Conservation (phyloP, 2,113 vertebrate species). For the Oryzias woworae region DNA sequence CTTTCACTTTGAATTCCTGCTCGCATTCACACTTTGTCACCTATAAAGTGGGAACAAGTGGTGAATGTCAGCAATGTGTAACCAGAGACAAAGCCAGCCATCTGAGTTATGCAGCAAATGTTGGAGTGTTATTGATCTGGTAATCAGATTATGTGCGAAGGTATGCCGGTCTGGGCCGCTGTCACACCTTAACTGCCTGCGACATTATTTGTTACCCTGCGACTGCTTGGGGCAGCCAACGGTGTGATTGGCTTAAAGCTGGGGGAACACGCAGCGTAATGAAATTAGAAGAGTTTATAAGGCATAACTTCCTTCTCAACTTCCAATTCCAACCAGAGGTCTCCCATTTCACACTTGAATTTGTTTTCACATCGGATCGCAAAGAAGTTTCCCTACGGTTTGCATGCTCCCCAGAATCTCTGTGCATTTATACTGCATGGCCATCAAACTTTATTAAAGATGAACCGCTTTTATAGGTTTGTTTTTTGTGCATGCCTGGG, state of each 20-base stretch:
- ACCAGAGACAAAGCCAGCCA: conserved; percentile 59
- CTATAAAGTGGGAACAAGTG: conserved; percentile 72
- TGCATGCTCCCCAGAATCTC: conserved; percentile 21
- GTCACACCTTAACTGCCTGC: conserved; percentile 60
- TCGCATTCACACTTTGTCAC: conserved; percentile 75
- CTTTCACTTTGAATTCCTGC: conserved; percentile 67
- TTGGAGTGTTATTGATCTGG: conserved; percentile 71
- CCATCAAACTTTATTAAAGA: conserved; percentile 2
- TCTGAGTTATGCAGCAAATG: conserved; percentile 66
- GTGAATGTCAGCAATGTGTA: conserved; percentile 64
- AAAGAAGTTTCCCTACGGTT: conserved; percentile 20
- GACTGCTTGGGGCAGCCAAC: conserved; percentile 47
- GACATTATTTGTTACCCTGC: conserved; percentile 45
- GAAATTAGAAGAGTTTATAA: conserved; percentile 66
- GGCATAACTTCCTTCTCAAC: conserved; percentile 38
- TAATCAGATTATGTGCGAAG: conserved; percentile 66
- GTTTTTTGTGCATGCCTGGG: too few relatives aligned
- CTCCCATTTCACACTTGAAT: conserved; percentile 34
- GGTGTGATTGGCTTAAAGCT: conserved; percentile 68
- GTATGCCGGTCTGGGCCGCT: conserved; percentile 57
- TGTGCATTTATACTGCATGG: conserved; percentile 28
- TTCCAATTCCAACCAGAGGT: conserved; percentile 47
- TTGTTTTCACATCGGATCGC: conserved; percentile 28
- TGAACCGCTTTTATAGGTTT: too few relatives aligned
- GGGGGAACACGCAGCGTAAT: conserved; percentile 63